Evolutionary conservation across 2,888 invertebrate genomes (phyloP).

Genomic region (Orthonevra nobilis): DNA sequence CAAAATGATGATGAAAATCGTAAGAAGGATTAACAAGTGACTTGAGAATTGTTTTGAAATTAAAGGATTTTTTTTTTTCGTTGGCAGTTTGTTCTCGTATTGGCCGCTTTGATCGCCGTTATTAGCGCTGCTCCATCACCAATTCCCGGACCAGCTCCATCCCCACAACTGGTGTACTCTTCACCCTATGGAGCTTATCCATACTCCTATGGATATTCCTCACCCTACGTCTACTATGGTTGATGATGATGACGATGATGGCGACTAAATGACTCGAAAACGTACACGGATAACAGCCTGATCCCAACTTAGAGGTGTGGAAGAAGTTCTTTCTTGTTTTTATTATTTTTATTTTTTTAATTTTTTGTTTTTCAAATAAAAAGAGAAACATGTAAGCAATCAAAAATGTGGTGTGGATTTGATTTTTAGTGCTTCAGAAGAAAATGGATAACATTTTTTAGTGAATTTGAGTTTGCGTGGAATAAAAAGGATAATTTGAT

Average conservation of each 20-base stretch:
- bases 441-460: too few relatives aligned
- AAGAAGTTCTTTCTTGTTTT: constrained; percentile 4
- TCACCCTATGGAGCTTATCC: constrained; percentile 66
- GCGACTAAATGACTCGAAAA: constrained; percentile 1
- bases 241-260: constrained; percentile 65
- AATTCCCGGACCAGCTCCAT: constrained; percentile 72
- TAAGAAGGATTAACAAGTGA: background rate
- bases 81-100: constrained; percentile 68
- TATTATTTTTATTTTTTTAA: constrained; percentile 2
- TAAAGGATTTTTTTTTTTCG: background rate
- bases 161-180: constrained; percentile 73
- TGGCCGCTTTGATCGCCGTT: constrained; percentile 71
- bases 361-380: constrained; percentile 33
- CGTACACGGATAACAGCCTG: constrained; percentile 1
- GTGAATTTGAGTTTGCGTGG: background rate
- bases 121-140: constrained; percentile 72
- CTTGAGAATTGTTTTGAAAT: background rate
- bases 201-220: constrained; percentile 69
- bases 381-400: constrained; percentile 5
- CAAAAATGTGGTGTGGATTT: too few relatives aligned
- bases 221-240: constrained; percentile 74
- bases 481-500: too few relatives aligned
- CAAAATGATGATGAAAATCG: constrained; percentile 50
- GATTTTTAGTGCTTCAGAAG: too few relatives aligned
- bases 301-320: background rate